These are phyloP conservation scores for Montipora cactus DNA, from an alignment of 64 coral and sea anemone genomes.

Conservation along the genomic window DNA sequence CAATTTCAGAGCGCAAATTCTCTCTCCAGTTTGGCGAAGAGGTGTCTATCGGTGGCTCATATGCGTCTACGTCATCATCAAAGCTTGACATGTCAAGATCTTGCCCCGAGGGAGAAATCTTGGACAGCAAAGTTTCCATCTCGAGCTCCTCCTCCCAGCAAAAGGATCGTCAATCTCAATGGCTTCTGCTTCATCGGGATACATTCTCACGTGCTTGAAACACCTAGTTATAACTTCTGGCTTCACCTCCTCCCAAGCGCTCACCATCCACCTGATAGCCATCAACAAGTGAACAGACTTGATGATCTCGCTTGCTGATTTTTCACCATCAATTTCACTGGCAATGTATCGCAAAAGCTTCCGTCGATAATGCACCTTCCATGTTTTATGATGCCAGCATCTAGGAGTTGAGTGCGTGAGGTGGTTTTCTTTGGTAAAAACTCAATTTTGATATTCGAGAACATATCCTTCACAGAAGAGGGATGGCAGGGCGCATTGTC, in stretches of 20 bases:
- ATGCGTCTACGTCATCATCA: slow-evolving; percentile 31
- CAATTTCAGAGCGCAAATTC: slow-evolving; percentile 35
- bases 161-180: too few species aligned
- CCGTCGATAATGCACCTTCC: slow-evolving; percentile 11
- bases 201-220: slow-evolving; percentile 17
- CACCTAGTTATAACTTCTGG: slow-evolving; percentile 37
- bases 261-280: slow-evolving; percentile 36
- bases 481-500: slow-evolving; percentile 44
- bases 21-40: slow-evolving; percentile 19
- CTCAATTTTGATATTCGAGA: slow-evolving; percentile 37
- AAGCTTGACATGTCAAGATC: slow-evolving; percentile 25
- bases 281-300: slow-evolving; percentile 25
- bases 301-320: slow-evolving; percentile 32
- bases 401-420: slow-evolving; percentile 13
- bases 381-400: slow-evolving; percentile 24
- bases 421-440: slow-evolving; percentile 24
- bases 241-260: slow-evolving; percentile 28
- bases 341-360: slow-evolving; percentile 37
- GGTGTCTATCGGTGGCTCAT: slow-evolving; percentile 20
- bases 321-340: slow-evolving; percentile 22
- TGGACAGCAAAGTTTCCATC: background rate
- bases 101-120: slow-evolving; percentile 16
- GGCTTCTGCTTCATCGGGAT: too few species aligned
- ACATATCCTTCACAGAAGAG: slow-evolving; percentile 12
- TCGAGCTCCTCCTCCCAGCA: too few species aligned